Conservation (phyloP, 2,888 invertebrate species). For the Meliscaeva auricollis region DNA sequence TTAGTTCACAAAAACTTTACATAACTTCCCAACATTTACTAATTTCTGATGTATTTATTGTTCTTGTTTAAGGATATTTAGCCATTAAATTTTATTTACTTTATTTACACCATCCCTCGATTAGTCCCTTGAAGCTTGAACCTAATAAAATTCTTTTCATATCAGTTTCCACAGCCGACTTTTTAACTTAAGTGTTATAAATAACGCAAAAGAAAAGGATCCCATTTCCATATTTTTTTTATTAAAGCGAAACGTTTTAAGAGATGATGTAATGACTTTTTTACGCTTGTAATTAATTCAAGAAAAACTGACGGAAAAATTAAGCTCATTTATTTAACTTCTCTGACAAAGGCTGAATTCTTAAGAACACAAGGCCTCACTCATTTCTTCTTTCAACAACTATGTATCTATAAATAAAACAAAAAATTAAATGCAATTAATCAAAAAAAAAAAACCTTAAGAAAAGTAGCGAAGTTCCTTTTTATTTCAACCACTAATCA, state of each 20-base stretch:
- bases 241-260: conserved; percentile 5
- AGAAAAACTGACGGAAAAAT: conserved; percentile 24
- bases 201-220: conserved; percentile 11
- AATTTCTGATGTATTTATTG: too few species aligned
- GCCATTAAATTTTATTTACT: background rate
- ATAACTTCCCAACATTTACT: too few species aligned
- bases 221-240: conserved; percentile 23
- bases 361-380: conserved; percentile 4
- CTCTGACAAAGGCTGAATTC: conserved; percentile 35
- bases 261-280: conserved; percentile 24
- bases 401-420: background rate
- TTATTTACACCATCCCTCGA: background rate
- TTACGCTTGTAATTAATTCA: conserved; percentile 35
- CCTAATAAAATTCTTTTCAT: background rate
- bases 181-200: conserved; percentile 36
- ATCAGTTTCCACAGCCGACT: conserved; percentile 1
- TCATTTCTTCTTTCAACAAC: conserved; percentile 7
- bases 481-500: conserved; percentile 26
- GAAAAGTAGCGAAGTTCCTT: background rate
- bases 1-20: too few species aligned
- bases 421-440: conserved; percentile 42
- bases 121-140: background rate
- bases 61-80: background rate
- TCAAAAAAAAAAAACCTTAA: conserved; percentile 46
- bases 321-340: conserved; percentile 33